Evolutionary conservation across 2,113 vertebrate species (phyloP), one percentile per base, ranked within the genome.

Genomic region (Calypte anna): DNA sequence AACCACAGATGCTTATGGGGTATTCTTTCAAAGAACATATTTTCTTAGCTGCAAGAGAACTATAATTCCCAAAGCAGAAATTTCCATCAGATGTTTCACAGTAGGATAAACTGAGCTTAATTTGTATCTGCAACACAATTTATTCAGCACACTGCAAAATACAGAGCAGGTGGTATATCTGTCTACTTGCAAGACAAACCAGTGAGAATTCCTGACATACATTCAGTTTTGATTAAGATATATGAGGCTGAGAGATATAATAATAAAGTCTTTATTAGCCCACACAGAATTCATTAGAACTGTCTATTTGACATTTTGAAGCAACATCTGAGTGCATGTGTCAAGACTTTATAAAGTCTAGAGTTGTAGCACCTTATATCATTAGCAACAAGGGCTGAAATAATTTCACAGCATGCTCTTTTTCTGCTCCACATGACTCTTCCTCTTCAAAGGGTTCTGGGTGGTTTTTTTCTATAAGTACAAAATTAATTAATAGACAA

Each of bases 401-500:
- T 85, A 55, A 95, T 91, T 88, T 88, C 84, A 93, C 93, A 95
- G 93, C 82, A 75, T 55, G 90, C 30, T 88, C 23, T 38, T 88
- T 95, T 90, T 57, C 12, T 14, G 51, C 86, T 93, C 75, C 44
- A 63, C 78, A 91, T 51, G 63, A 87, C 31, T 91, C 59, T 17
- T 77, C 24, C 28, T 90, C 94, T 95, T 95, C 85, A 95, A 88
- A 94, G 76, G 79, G 16, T 82, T 96, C 86, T 62, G 82, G 51
- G 59, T 85, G 38, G 6, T 0, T 68, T 86, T 82, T 85, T 92
- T 61, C 25, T 69, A 6, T 6, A 83, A 90, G 43, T 83, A 90
- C 80, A 94, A 86, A 95, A 97, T 93, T 89, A 97, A 90, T 94
- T 91, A 85, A 66, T 94, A 96, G 95, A 78, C 21, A 91, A 72